These are phyloP conservation scores for Colostygia pectinataria DNA, from an alignment of 2,888 invertebrate genomes.

Conservation along the genomic window DNA sequence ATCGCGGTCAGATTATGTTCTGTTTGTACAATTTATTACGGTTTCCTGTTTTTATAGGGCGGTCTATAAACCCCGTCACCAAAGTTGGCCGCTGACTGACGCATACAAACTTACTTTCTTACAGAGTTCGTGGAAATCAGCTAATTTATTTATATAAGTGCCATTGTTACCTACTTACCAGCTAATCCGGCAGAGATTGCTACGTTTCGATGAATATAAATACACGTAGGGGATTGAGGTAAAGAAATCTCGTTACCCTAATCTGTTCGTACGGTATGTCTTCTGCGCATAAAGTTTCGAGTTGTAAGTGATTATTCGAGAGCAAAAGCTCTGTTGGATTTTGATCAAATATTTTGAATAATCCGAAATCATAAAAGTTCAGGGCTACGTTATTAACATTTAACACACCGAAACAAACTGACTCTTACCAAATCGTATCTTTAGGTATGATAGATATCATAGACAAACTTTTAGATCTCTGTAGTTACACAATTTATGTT, in stretches of 20 bases:
- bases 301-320: constrained; percentile 17
- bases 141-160: constrained; percentile 16
- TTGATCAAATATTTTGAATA: background rate
- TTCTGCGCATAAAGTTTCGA: constrained; percentile 19
- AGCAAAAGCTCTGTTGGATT: constrained; percentile 13
- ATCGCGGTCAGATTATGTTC: too few relatives aligned
- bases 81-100: too few relatives aligned
- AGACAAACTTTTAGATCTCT: too few relatives aligned
- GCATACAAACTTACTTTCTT: constrained; percentile 2
- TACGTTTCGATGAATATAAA: constrained; percentile 29
- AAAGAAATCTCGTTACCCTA: constrained; percentile 28
- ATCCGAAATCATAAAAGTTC: background rate
- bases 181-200: constrained; percentile 23
- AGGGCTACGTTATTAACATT: too few relatives aligned
- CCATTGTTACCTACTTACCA: constrained; percentile 24
- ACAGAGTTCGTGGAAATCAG: constrained; percentile 8
- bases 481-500: too few relatives aligned
- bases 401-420: too few relatives aligned
- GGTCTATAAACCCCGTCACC: background rate
- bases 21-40: too few relatives aligned
- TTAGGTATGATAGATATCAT: too few relatives aligned
- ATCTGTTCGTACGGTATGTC: constrained; percentile 19
- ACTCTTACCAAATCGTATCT: too few relatives aligned
- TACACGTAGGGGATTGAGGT: constrained; percentile 22
- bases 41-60: too few relatives aligned